Base-by-base conservation (phyloP, 2,888 invertebrate species). In the Leucania comma region DNA sequence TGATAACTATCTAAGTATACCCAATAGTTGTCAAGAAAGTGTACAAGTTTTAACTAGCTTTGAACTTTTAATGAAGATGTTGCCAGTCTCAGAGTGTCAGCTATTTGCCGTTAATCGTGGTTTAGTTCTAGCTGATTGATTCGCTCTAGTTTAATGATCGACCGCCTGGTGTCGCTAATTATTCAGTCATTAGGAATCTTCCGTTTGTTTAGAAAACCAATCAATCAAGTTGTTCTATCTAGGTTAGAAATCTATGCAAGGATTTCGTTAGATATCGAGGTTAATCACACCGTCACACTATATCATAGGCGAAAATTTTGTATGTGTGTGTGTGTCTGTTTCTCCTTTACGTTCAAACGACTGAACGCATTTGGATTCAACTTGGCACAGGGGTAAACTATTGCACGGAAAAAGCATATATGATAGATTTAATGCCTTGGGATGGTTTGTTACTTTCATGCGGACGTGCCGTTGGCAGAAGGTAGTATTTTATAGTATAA, bases 31-130 rank as follows among this genome's bases (percentile, higher is more conserved):
- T 53, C 24, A 46, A 62, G 58, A 48, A 53, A 59, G 38, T 53
- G 46, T 48, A 59, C 29, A 76, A 75, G 58, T 48, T 63, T 63
- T 48, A 63, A 76, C 35, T 50, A 77, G 80, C 62, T 32, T 38
- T 75, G 63, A 80, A 80, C 59, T 80, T 80, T 60, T 60, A 63
- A 80, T 80, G 60, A 80, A 60, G 76, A 67, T 56, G 59, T 59
- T 62, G 17, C 32, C 38, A 54, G 66, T 48, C 54, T 17, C 20
- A 48, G 32, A 54, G 38, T 63, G 56, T 75, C 54, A 48, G 76
- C 51, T 67, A 65, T 73, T 80, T 64, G 56, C 29, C 38, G 38
- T 63, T 75, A 75, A 80, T 75, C 56, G 59, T 29, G 62, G 54
- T 75, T 75, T 75, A 63, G 68, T 67, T 60, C 46, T 26, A 59